Conservation (phyloP, 1,140 invertebrate genomes). For the Aphelenchoides besseyi region DNA sequence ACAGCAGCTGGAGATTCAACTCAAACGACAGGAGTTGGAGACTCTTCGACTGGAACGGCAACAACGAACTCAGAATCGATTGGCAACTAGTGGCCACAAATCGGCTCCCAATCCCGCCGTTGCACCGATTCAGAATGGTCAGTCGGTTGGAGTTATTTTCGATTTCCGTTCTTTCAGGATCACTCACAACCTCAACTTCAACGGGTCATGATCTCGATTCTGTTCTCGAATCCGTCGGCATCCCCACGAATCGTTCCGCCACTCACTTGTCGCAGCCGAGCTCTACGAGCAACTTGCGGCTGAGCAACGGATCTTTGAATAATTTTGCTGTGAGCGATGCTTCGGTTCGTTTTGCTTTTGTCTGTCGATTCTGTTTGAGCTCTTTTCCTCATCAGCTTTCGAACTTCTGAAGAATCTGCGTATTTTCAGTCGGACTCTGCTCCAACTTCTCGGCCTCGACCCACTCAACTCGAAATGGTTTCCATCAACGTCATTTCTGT, state of each 20-base stretch:
- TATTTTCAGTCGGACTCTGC: constrained; percentile 10
- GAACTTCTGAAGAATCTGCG: neutral
- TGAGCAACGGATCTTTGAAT: constrained; percentile 11
- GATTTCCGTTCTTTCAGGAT: constrained; percentile 2
- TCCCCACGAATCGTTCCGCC: neutral
- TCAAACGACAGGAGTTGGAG: neutral
- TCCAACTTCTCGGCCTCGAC: neutral
- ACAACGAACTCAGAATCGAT: no score
- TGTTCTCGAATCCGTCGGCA: neutral
- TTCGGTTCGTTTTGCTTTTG: constrained; percentile 6
- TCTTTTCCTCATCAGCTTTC: constrained; percentile 14
- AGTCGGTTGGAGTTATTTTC: neutral
- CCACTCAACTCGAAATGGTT: constrained; percentile 15
- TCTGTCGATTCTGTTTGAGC: constrained; percentile 13
- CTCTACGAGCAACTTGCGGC: neutral
- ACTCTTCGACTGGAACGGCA: no score
- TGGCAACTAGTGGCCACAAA: no score
- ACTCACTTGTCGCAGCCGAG: constrained; percentile 5
- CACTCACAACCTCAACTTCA: neutral
- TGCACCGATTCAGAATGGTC: neutral
- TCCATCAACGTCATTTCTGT: neutral
- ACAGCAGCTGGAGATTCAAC: neutral
- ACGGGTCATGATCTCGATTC: neutral
- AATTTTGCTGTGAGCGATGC: constrained; percentile 19
- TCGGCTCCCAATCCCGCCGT: no score